Conservation (phyloP, 2,113 vertebrate species). For the Mesocricetus auratus region DNA sequence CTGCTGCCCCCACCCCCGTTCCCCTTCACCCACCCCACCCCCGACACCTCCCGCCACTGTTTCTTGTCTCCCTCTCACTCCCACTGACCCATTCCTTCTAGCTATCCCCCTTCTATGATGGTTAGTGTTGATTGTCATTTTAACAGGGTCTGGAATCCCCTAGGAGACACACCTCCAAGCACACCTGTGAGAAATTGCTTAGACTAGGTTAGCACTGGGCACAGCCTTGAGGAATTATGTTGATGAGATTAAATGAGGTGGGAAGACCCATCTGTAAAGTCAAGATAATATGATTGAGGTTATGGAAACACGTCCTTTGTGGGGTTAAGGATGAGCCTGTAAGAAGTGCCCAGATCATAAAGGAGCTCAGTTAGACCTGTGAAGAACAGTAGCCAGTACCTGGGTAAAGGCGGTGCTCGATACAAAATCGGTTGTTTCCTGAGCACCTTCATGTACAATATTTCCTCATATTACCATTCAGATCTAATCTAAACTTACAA, state of each 20-base stretch:
- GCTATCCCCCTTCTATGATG: not conserved
- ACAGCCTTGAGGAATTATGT: not conserved
- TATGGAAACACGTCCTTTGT: not conserved
- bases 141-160: not conserved
- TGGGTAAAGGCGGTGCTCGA: not conserved
- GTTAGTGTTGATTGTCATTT: not conserved
- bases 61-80: not conserved
- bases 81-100: not conserved
- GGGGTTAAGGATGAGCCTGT: not conserved
- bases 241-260: not conserved
- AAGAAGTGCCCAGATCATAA: not conserved
- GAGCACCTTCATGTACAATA: conserved; percentile 10
- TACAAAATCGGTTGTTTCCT: conserved; percentile 18
- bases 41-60: too few species aligned
- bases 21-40: too few species aligned
- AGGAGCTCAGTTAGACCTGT: not conserved
- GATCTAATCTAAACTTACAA: conserved; percentile 1
- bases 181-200: not conserved
- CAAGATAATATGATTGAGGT: not conserved
- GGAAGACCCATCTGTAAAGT: not conserved
- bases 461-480: not conserved
- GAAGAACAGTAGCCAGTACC: not conserved
- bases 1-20: too few species aligned
- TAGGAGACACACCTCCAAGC: not conserved
- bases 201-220: not conserved